A percentile compares a stretch with the other conserved stretches of the same genome.
Evolutionary conservation across 2,888 invertebrate species (phyloP).

Genomic region (Bombylius major): DNA sequence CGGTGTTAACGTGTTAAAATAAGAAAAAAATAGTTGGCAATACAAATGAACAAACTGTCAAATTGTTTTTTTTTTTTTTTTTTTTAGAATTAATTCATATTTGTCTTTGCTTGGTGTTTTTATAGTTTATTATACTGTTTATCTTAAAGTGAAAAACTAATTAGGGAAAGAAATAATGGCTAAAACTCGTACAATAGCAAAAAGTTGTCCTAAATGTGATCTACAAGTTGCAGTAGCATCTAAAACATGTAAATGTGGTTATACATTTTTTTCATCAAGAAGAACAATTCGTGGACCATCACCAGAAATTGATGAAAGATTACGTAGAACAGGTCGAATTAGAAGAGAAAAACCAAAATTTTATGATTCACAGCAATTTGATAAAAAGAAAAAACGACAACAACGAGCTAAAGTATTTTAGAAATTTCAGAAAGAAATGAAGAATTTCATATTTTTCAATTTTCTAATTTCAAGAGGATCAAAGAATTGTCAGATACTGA

Average conservation of each 20-base stretch:
- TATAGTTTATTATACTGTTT: no score
- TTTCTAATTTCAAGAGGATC: not conserved
- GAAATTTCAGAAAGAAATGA: no score
- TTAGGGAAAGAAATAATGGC: slow-evolving; percentile 36
- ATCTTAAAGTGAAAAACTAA: no score
- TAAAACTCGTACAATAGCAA: slow-evolving; percentile 58
- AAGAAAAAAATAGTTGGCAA: no score
- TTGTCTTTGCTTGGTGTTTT: no score
- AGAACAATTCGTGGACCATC: slow-evolving; percentile 29
- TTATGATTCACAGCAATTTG: slow-evolving; percentile 69
- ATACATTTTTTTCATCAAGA: slow-evolving; percentile 62
- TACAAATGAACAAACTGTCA: no score
- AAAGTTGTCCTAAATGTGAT: slow-evolving; percentile 65
- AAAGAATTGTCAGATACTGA: slow-evolving; percentile 4
- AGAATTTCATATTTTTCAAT: no score
- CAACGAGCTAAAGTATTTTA: slow-evolving; percentile 16
- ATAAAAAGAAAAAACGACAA: slow-evolving; percentile 59
- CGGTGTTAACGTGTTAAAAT: no score
- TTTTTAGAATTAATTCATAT: no score
- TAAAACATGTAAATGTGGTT: slow-evolving; percentile 71
- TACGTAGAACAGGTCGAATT: slow-evolving; percentile 56
- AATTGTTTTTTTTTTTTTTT: no score
- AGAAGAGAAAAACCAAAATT: slow-evolving; percentile 68
- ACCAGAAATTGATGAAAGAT: slow-evolving; percentile 31
- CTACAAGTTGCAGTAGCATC: slow-evolving; percentile 70